Conservation (phyloP, 2,888 invertebrate species). For the Pocota personata region DNA sequence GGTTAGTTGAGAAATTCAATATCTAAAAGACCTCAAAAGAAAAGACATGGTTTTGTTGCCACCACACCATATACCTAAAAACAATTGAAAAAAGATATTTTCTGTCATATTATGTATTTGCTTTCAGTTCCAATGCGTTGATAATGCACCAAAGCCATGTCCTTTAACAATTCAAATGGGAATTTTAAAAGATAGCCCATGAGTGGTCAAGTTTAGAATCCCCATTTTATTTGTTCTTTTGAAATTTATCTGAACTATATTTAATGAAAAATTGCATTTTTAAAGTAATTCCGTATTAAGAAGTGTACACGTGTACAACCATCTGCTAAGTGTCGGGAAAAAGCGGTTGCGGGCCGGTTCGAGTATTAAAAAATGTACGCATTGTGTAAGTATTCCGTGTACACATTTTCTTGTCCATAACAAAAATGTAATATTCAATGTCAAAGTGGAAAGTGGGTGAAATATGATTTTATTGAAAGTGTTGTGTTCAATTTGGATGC, state of each 20-base stretch:
- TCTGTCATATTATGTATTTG: background rate
- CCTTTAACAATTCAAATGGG: constrained; percentile 51
- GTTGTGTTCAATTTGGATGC: background rate
- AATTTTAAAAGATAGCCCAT: constrained; percentile 40
- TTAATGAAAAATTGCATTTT: constrained; percentile 1
- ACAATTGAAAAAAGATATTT: background rate
- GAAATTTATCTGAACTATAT: constrained; percentile 24
- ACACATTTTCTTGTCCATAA: background rate
- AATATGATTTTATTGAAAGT: background rate
- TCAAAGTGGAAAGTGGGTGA: background rate
- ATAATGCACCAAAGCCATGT: constrained; percentile 39
- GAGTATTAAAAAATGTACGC: background rate
- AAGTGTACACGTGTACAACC: background rate
- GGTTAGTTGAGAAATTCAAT: constrained; percentile 80
- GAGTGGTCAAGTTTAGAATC: constrained; percentile 41
- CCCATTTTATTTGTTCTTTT: constrained; percentile 51
- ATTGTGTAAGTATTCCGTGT: constrained; percentile 24
- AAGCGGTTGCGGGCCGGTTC: constrained; percentile 17
- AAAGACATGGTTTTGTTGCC: constrained; percentile 55
- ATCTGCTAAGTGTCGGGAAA: constrained; percentile 42
- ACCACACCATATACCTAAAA: too few relatives aligned
- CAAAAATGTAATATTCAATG: background rate
- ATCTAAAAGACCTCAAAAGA: constrained; percentile 1
- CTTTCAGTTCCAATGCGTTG: background rate
- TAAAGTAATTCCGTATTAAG: background rate